Evolutionary conservation across 2,113 vertebrate genomes (phyloP), one percentile per base, ranked within the genome.

Genomic region (Chaetura pelagica): DNA sequence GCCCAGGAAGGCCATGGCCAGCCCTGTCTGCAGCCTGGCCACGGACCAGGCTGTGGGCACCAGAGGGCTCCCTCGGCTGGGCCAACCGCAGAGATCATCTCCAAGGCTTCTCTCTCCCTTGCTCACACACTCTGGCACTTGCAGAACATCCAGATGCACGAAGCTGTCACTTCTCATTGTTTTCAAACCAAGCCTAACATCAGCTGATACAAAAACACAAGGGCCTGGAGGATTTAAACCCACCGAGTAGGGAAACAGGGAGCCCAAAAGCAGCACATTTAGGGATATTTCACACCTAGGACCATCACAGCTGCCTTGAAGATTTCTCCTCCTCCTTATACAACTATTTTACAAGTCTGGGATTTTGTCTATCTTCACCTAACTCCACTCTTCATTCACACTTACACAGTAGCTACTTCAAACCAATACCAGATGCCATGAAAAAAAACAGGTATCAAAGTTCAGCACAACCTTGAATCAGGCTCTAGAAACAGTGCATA

Each of bases 41-140:
- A 93, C 54, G 88, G 72, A 98, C 61, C 96, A n/a, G 20, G 83
- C 90, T 97, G 94, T 77, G 52, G 93, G 95, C 98, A 98, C 98
- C 94, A 98, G 98, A 99, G 98, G 99, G 98, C 98, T 96, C 98
- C 97, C 98, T 98, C 93, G 97, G 35, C 98, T 98, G 87, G 97
- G 59, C 67, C 80, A 96, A 96, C 44, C 63, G 8, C 12, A 19
- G 2, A 32, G 2, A 32, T 5, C 48, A 21, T 3, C 7, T 9
- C n/a, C 73, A 3, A 4, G 30, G 6, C 23, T 8, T 2, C 4
- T 18, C 46, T 15, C 24, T 14, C 22, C 34, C 26, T 30, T 54
- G 10, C 81, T 14, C 77, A 2, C 38, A 15, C 51, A 19, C 51
- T 1, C 76, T 48, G 10, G 48, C 34, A 4, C n/a, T 57, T 35